Evolutionary conservation across 2,113 vertebrate genomes (phyloP).

Genomic region (Camarhynchus parvulus): DNA sequence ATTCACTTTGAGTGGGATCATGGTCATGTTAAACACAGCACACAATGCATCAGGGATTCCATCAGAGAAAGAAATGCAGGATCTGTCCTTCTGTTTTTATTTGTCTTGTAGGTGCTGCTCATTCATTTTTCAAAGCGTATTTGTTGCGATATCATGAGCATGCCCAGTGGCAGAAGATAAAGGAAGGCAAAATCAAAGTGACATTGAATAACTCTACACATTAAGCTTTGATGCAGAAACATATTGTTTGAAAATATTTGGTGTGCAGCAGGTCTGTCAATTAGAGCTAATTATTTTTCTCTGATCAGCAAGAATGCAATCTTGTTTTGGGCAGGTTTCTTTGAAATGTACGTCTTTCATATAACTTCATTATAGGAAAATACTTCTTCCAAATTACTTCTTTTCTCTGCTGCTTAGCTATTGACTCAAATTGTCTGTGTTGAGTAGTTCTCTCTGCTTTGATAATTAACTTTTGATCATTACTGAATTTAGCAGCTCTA

Average conservation of each 20-base stretch:
- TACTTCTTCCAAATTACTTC: slow-evolving; percentile 68
- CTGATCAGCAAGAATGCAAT: slow-evolving; percentile 67
- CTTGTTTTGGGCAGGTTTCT: slow-evolving; percentile 62
- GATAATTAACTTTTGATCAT: slow-evolving; percentile 78
- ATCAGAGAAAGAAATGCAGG: not conserved
- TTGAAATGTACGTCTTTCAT: slow-evolving; percentile 65
- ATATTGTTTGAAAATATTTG: slow-evolving; percentile 63
- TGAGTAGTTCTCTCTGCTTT: slow-evolving; percentile 69
- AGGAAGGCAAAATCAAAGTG: slow-evolving; percentile 66
- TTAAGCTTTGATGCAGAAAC: slow-evolving; percentile 65
- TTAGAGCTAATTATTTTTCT: slow-evolving; percentile 71
- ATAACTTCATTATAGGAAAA: slow-evolving; percentile 68
- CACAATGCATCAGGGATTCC: not conserved
- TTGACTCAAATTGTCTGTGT: slow-evolving; percentile 70
- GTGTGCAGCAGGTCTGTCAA: slow-evolving; percentile 56
- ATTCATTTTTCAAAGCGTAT: slow-evolving; percentile 33
- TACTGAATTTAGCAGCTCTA: slow-evolving; percentile 70
- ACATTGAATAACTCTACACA: slow-evolving; percentile 32
- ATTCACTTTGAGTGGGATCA: not conserved
- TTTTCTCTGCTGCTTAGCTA: slow-evolving; percentile 65
- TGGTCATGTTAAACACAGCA: not conserved
- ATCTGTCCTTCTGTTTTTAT: slow-evolving; percentile 20
- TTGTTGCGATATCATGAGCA: slow-evolving; percentile 21
- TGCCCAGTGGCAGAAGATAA: slow-evolving; percentile 43
- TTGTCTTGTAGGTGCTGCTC: slow-evolving; percentile 48